phyloP scores from a whole-genome alignment of 2,113 vertebrate genomes.

The Cisticola juncidis region DNA sequence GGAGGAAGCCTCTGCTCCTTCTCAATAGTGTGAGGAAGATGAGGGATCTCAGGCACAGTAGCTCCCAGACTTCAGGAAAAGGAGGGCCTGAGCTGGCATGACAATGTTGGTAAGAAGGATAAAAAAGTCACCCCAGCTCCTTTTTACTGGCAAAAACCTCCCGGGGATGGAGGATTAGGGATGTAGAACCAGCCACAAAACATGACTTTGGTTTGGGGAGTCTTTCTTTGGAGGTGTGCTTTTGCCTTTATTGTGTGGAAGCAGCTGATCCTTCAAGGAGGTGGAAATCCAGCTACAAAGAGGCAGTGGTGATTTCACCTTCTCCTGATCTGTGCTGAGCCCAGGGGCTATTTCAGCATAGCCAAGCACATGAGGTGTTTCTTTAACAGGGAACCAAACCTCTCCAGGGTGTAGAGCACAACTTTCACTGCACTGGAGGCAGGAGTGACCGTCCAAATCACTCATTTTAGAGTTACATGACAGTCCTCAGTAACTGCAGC shows the following conservation, averaged over 20 bases:
- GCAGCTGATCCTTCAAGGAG: not conserved
- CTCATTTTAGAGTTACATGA: not conserved
- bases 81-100: not conserved
- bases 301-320: not conserved
- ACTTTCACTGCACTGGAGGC: rapidly evolving
- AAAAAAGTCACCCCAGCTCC: not conserved
- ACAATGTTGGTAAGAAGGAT: not conserved
- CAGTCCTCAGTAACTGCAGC: not conserved
- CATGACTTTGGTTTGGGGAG: rapidly evolving
- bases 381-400: not conserved
- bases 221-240: not conserved
- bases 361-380: not conserved
- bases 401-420: not conserved
- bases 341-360: not conserved
- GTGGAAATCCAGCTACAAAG: not conserved
- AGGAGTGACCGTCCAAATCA: not conserved
- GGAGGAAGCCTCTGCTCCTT: not conserved
- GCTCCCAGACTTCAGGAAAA: not conserved
- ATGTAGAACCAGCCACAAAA: not conserved
- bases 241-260: not conserved
- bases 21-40: not conserved
- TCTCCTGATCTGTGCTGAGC: not conserved
- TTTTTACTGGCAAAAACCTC: not conserved
- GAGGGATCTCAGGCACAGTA: rapidly evolving
- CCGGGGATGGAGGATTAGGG: not conserved